phyloP scores from a whole-genome alignment of 2,113 vertebrate genomes.

The Ursus arctos region DNA sequence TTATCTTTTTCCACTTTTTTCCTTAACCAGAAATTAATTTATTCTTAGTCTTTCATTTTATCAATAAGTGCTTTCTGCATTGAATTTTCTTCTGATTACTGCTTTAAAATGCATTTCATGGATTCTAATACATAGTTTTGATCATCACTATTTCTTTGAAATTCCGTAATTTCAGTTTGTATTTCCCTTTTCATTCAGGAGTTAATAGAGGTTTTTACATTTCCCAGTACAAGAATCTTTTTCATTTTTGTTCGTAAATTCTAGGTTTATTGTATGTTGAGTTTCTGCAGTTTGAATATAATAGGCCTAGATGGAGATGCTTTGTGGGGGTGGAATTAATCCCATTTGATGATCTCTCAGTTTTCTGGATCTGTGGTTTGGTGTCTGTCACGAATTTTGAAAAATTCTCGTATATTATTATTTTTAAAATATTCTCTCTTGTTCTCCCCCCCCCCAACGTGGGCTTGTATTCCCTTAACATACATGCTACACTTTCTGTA shows the following conservation, averaged over 20 bases:
- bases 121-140: neutral
- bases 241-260: neutral
- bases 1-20: neutral
- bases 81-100: neutral
- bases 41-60: neutral
- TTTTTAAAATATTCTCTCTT: neutral
- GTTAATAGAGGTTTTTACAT: neutral
- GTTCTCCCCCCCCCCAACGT: neutral
- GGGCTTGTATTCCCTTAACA: neutral
- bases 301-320: neutral
- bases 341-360: neutral
- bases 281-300: neutral
- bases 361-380: neutral
- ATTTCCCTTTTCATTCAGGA: neutral
- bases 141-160: neutral
- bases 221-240: neutral
- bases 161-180: neutral
- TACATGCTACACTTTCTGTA: neutral
- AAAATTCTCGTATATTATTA: neutral
- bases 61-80: neutral
- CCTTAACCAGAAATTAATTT: neutral
- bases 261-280: neutral
- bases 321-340: neutral
- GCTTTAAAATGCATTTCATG: neutral
- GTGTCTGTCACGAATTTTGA: neutral